These are phyloP conservation scores for Entomobrya multifasciata DNA, from an alignment of 2,888 invertebrate species.

Conservation along the genomic window DNA sequence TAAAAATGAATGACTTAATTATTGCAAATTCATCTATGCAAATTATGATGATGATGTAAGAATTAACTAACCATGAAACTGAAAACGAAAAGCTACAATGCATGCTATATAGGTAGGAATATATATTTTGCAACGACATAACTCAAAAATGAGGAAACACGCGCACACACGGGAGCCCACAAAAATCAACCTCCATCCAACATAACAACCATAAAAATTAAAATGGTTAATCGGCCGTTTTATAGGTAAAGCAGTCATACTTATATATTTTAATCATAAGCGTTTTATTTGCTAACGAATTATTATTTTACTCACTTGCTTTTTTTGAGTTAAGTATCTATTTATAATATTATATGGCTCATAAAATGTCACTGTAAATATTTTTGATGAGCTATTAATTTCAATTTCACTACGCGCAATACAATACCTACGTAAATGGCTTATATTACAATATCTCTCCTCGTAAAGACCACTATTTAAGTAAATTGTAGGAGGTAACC, in stretches of 20 bases:
- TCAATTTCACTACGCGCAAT: constrained; percentile 15
- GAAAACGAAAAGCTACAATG: neutral
- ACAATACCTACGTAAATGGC: no score
- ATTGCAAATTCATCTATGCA: neutral
- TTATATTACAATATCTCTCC: no score
- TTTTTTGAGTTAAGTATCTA: neutral
- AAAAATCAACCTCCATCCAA: neutral
- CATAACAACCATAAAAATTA: neutral
- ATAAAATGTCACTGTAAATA: constrained; percentile 35
- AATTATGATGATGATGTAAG: neutral
- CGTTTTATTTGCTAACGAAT: no score
- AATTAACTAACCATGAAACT: neutral
- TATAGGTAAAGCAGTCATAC: no score
- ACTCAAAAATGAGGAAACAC: neutral
- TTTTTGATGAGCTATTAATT: constrained; percentile 48
- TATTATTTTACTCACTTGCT: neutral
- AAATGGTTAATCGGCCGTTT: neutral
- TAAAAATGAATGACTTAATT: constrained; percentile 7
- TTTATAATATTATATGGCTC: constrained; percentile 3
- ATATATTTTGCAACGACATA: no score
- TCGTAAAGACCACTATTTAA: no score
- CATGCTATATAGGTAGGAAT: no score
- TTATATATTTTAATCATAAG: neutral
- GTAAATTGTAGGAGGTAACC: neutral
- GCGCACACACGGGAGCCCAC: neutral